Conservation (phyloP, 2,113 vertebrate species). For the Aldabrachelys gigantea region DNA sequence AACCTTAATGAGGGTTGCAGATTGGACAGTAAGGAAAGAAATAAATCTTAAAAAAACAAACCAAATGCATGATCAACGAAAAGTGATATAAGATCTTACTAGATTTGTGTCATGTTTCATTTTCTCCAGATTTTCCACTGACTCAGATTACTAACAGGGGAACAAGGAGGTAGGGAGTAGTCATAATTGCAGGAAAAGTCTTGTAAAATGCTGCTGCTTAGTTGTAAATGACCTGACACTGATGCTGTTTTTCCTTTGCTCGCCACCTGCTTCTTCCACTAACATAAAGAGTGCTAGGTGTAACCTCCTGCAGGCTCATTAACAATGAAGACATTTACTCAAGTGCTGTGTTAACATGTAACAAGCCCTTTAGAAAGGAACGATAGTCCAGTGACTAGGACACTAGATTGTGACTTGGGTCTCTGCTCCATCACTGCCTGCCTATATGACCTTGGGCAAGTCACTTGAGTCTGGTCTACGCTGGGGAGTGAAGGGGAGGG, state of each 20-base stretch:
- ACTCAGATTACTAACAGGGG: neutral
- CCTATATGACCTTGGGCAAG: neutral
- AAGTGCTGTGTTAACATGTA: neutral
- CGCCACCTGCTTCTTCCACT: fast-evolving
- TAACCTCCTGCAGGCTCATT: neutral
- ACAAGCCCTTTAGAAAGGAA: neutral
- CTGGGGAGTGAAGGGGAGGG: too few species aligned
- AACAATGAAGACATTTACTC: neutral
- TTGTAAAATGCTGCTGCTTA: neutral
- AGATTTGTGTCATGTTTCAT: fast-evolving
- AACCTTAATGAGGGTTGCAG: neutral
- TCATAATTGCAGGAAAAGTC: neutral
- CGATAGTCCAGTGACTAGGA: neutral
- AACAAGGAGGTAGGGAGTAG: neutral
- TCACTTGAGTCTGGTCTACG: neutral
- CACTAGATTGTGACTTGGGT: neutral
- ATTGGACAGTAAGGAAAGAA: neutral
- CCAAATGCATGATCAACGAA: fast-evolving
- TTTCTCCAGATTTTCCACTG: neutral
- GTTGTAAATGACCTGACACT: neutral
- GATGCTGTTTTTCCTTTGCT: neutral
- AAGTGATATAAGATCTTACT: neutral
- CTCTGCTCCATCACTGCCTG: neutral
- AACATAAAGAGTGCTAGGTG: fast-evolving
- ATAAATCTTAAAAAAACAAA: neutral